Evolutionary conservation across 2,113 vertebrate genomes (phyloP), one percentile per base, ranked within the genome.

Genomic region (Ceyx melanurus): DNA sequence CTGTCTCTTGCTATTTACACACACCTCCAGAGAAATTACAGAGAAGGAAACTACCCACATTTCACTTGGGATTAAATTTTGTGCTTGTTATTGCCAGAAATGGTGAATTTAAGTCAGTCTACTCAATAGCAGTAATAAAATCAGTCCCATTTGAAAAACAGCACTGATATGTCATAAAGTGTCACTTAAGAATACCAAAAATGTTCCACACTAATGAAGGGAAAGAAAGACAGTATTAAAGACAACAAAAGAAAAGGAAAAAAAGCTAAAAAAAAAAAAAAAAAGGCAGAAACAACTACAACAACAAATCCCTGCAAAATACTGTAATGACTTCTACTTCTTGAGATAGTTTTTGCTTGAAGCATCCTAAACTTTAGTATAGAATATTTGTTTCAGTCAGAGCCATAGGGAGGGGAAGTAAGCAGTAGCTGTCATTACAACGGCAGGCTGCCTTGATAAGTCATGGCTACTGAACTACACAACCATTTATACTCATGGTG

Each of bases 401-500:
- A 91, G 82, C 72, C 72, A 92, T 14, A 60, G 75, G 91, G 82
- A 91, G 21, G n/a, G 16, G 37, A 83, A 92, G 51, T 21, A 40
- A 92, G 72, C 45, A 45, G 29, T 31, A 43, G 23, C 35, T 88
- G 82, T 75, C 68, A 40, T 81, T 83, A 29, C 46, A 64, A 37
- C 25, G 43, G 91, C 87, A 95, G 78, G 68, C 84, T 89, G 84
- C 87, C 91, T 88, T 78, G 78, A 72, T 62, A 95, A 88, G 87
- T 91, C 89, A 74, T 48, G 72, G 84, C 78, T 92, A 72, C 71
- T 81, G 43, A 89, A 75, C 87, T 92, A 43, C 67, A 77, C 46
- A 50, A 33, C 80, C 71, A 20, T 23, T 73, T 82, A 46, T 51
- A 95, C 51, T 89, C 43, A 11, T 81, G 72, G 87, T 93, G 94